Base-by-base conservation (phyloP, 1,140 invertebrate species). In the Psix sp. region DNA sequence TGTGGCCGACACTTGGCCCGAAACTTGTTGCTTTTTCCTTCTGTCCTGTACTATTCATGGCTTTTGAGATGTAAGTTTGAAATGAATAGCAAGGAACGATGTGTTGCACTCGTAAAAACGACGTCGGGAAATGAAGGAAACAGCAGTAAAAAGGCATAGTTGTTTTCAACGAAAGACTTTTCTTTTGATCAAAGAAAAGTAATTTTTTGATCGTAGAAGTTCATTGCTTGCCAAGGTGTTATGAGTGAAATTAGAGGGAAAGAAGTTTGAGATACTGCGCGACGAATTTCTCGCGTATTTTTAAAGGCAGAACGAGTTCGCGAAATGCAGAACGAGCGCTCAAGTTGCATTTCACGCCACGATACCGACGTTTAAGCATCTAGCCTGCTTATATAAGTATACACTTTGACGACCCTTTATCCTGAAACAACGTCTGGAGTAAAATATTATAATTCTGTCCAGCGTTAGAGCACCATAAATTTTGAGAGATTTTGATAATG, bases 21-120 rank as follows among this genome's bases (percentile, higher is more conserved):
- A 33, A 51, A 62, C 67, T 71, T 71, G 57, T 71, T 63, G 57
- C 57, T 57, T 57, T 71, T 63, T 48, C 40, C 56, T 45, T 63
- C 35, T 35, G 40, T 62, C 49, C 36, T 42, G 39, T 20, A 13
- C 52, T 51, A 67, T 57, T 57, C 52, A 51, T 42, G 52, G 46
- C 54, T 31, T 62, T 56, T 46, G 35, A 54, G 43, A 70, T 42
- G 48, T 62, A 70, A 71, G 49, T 62, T 56, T 29, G 42, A 33
- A 71, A 71, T 63, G 67, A 71, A 65, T 52, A 38, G 56, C 59
- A 42, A 66, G 35, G 14, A 46, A 60, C 71, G 62, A 67, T 21
- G 56, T 67, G 62, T 63, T 67, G 42, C 51, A 15, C 71, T 54
- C 40, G 46, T 60, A 60, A 68, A 74, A 74, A 45, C 31, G 26